phyloP scores from a whole-genome alignment of 2,888 invertebrate genomes.

The Caenorhabditis wallacei region DNA sequence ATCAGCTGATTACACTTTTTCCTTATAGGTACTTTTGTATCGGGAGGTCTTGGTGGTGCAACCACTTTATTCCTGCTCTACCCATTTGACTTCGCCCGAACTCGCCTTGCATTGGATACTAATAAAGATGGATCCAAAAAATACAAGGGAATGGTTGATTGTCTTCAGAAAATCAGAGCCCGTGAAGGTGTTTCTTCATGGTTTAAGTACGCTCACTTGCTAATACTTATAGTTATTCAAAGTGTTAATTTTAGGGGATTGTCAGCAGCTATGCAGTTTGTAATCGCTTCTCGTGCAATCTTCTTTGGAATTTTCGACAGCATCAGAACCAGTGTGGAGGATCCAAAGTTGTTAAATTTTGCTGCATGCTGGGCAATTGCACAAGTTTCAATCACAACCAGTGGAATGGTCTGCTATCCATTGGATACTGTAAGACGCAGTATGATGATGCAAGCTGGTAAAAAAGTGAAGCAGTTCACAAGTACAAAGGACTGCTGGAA shows the following conservation, averaged over 20 bases:
- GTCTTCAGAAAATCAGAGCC: slow-evolving; percentile 89
- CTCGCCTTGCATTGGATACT: slow-evolving; percentile 91
- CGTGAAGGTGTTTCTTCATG: slow-evolving; percentile 91
- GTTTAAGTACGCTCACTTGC: slow-evolving; percentile 86
- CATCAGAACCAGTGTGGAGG: slow-evolving; percentile 91
- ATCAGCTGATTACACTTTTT: not conserved
- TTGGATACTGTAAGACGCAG: slow-evolving; percentile 80
- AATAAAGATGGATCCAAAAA: slow-evolving; percentile 89
- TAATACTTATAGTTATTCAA: not conserved
- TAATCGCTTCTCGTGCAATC: slow-evolving; percentile 92
- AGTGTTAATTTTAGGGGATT: slow-evolving; percentile 87
- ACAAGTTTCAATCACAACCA: slow-evolving; percentile 76
- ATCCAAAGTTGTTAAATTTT: slow-evolving; percentile 93
- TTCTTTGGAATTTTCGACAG: slow-evolving; percentile 98
- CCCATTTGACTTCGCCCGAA: slow-evolving; percentile 95
- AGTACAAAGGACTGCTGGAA: slow-evolving; percentile 75
- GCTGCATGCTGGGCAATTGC: slow-evolving; percentile 91
- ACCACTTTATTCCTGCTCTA: slow-evolving; percentile 95
- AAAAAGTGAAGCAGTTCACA: slow-evolving; percentile 70
- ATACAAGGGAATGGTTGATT: slow-evolving; percentile 92
- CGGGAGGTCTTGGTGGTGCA: slow-evolving; percentile 95
- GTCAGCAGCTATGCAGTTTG: slow-evolving; percentile 94
- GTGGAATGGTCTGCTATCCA: slow-evolving; percentile 78
- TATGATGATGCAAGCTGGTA: slow-evolving; percentile 80
- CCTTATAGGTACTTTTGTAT: slow-evolving; percentile 88